These are phyloP conservation scores for Aphidoletes aphidimyza DNA, from an alignment of 2,888 invertebrate species.

Conservation along the genomic window DNA sequence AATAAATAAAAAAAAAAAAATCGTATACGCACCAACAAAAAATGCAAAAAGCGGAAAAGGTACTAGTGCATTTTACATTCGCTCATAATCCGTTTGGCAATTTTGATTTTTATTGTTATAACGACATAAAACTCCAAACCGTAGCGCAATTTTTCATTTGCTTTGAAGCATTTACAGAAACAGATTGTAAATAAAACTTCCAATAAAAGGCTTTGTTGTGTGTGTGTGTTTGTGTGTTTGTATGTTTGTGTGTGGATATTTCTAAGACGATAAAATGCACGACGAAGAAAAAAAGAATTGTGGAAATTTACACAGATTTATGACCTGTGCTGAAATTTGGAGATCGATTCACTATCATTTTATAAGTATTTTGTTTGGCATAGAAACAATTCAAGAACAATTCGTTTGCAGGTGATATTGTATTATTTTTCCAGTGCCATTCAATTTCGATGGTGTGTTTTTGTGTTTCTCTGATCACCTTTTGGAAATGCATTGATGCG, in stretches of 20 bases:
- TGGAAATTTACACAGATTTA: not conserved
- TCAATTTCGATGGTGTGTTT: not conserved
- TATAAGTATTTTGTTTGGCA: not conserved
- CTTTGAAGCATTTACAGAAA: slow-evolving; percentile 20
- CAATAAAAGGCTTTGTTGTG: not conserved
- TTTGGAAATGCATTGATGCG: not conserved
- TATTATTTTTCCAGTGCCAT: not conserved
- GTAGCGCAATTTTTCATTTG: slow-evolving; percentile 24
- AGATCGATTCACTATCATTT: not conserved
- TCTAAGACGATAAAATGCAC: not conserved
- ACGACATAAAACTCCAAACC: slow-evolving; percentile 19
- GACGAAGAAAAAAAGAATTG: not conserved
- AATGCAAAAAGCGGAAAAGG: not conserved
- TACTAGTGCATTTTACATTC: slow-evolving; percentile 13
- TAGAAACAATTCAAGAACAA: not conserved
- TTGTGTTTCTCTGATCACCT: not conserved
- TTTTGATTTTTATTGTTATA: slow-evolving; percentile 31
- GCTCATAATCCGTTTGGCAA: slow-evolving; percentile 18
- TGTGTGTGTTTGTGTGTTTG: not conserved
- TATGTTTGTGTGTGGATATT: not conserved
- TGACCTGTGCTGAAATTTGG: not conserved
- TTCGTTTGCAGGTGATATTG: not conserved
- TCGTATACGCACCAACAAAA: not conserved
- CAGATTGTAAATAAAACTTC: slow-evolving; percentile 20
- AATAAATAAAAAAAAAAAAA: not conserved